Percentiles rank a stretch among this genome's conserved stretches.
phyloP scores from a whole-genome alignment of 2,797 vertebrate species.

The Micromesistius poutassou region DNA sequence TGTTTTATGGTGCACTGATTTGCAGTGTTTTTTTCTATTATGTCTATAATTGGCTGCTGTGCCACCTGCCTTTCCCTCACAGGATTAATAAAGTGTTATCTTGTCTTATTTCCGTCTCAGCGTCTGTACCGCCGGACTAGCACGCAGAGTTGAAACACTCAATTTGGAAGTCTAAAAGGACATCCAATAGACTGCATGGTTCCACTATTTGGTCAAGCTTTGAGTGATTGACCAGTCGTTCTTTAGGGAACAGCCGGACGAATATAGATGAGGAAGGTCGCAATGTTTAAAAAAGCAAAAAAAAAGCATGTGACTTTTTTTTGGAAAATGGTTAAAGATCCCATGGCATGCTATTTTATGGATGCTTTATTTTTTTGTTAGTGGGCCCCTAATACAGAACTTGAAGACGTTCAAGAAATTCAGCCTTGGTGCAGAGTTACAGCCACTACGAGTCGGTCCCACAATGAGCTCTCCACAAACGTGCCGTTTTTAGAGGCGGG shows the following conservation, averaged over 20 bases:
- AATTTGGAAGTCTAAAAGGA: neutral
- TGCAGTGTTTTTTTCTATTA: neutral
- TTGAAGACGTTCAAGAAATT: too few relatives aligned
- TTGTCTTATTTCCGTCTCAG: neutral
- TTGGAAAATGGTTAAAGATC: neutral
- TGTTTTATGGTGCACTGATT: neutral
- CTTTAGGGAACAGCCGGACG: neutral
- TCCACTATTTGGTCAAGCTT: neutral
- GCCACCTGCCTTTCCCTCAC: neutral
- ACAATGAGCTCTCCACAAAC: too few relatives aligned
- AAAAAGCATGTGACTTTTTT: neutral
- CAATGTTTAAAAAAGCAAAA: neutral
- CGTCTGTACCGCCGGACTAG: neutral
- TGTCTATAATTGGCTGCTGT: neutral
- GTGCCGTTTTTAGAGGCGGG: too few relatives aligned
- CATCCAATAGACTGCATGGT: neutral
- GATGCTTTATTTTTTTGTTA: too few relatives aligned
- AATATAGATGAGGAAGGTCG: neutral
- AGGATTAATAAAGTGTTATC: neutral
- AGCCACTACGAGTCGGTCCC: too few relatives aligned
- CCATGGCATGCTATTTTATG: too few relatives aligned
- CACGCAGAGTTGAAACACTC: neutral
- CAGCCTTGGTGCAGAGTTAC: too few relatives aligned
- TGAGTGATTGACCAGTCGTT: neutral
- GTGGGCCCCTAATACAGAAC: too few relatives aligned